phyloP scores from a whole-genome alignment of 2,888 invertebrate genomes.

The Cremastinae sp. region DNA sequence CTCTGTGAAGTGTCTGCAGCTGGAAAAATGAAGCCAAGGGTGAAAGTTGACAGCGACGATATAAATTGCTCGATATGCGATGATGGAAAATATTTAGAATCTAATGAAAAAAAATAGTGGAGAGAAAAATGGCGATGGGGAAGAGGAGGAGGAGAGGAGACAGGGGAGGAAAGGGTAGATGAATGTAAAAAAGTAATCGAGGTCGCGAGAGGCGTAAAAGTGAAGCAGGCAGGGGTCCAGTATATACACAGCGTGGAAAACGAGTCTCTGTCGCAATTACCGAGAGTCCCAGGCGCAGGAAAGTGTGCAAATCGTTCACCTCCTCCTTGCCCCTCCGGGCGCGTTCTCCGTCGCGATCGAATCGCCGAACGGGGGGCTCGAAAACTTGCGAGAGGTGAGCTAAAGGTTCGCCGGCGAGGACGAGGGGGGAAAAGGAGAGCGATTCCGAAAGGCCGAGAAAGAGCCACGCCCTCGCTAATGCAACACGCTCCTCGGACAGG shows the following conservation, averaged over 20 bases:
- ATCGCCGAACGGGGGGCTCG: slow-evolving; percentile 38
- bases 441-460: slow-evolving; percentile 50
- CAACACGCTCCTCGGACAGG: slow-evolving; percentile 71
- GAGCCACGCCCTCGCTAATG: slow-evolving; percentile 78
- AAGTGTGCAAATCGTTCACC: slow-evolving; percentile 50
- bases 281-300: slow-evolving; percentile 62
- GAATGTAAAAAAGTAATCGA: slow-evolving; percentile 53
- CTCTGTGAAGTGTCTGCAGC: too few species aligned
- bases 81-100: slow-evolving; percentile 6
- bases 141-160: slow-evolving; percentile 18
- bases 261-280: slow-evolving; percentile 72
- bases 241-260: slow-evolving; percentile 66
- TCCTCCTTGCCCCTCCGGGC: too few species aligned
- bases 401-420: slow-evolving; percentile 30
- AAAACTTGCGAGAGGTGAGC: slow-evolving; percentile 24
- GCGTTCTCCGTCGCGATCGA: slow-evolving; percentile 11
- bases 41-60: background rate
- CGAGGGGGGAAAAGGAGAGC: slow-evolving; percentile 12
- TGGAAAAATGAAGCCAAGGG: background rate
- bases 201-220: slow-evolving; percentile 65
- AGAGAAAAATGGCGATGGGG: slow-evolving; percentile 3
- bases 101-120: background rate
- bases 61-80: too few species aligned
- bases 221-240: slow-evolving; percentile 53
- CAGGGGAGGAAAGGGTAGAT: slow-evolving; percentile 16